Evolutionary conservation across 2,888 invertebrate species (phyloP), one percentile per base, ranked within the genome.

Genomic region (Scaptomyza parva): DNA sequence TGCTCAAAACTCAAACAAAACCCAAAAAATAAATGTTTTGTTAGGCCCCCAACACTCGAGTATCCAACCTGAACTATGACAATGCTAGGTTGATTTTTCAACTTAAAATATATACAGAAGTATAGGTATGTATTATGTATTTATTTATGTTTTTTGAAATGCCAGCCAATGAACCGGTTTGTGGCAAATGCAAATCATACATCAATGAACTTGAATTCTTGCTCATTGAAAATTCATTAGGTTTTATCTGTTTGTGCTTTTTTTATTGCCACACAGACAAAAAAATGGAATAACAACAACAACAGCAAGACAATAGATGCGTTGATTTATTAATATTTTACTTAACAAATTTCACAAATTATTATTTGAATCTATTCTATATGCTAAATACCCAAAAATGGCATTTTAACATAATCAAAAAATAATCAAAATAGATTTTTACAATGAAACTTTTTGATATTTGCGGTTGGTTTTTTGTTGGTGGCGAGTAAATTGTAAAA

Each of bases 151-250:
- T 35, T 30, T 35, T 35, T 57, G 2, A 67, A 67, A 61, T 57
- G 63, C 51, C 51, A 67, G 47, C 55, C 41, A 26, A 24, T 41
- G 48, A 69, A 72, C 75, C 76, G 75, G 75, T 76, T 76, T 76
- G 43, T 28, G 33, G 37, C 44, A 54, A 50, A 67, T 59, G 57
- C 54, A 64, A 82, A 86, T 68, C 65, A 60, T 55, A 53, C 61
- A 64, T 69, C 72, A 77, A 68, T 80, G 80, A 86, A 85, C 87
- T 86, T 84, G 85, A 85, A 73, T 80, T 82, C 73, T 67, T 52
- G 70, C 71, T 69, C 80, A 80, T 80, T 86, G 70, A 52, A 80
- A 86, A 85, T 85, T 86, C 87, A 85, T 85, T 87, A 79, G 85
- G 70, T 83, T 82, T 82, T 82, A 82, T 83, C 78, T 69, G 50